Percentiles rank a stretch among this genome's conserved stretches.
Evolutionary conservation across 2,113 vertebrate genomes (phyloP).

Genomic region (Cardinalis cardinalis): DNA sequence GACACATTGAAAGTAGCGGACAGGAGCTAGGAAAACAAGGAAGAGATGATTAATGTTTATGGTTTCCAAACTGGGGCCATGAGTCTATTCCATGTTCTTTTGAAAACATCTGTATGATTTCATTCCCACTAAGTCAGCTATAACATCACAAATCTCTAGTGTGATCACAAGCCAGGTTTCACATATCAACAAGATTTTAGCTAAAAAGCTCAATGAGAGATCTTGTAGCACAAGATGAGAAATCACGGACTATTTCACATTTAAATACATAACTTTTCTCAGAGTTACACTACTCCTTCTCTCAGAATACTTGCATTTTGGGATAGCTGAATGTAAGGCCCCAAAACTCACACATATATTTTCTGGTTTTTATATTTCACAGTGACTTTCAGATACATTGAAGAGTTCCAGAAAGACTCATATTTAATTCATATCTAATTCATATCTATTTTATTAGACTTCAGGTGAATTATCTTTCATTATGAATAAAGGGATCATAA

Average conservation of each 20-base stretch:
- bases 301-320: background rate
- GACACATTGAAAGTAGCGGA: slow-evolving; percentile 80
- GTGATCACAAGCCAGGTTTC: background rate
- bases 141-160: background rate
- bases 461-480: background rate
- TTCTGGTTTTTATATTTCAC: background rate
- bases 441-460: background rate
- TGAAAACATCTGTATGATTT: background rate
- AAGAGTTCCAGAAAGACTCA: background rate
- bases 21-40: slow-evolving; percentile 64
- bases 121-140: background rate
- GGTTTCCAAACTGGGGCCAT: background rate
- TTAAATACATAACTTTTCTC: background rate
- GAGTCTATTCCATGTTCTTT: background rate
- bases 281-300: background rate
- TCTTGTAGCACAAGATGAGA: background rate
- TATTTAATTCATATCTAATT: background rate
- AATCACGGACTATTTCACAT: background rate
- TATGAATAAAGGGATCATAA: background rate
- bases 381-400: background rate
- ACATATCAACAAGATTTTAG: background rate
- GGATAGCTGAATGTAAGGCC: background rate
- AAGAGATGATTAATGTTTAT: slow-evolving; percentile 6
- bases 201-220: background rate
- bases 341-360: background rate